Percentiles rank a stretch among this genome's conserved stretches.
Evolutionary conservation across 2,888 invertebrate species (phyloP).

Genomic region (Drosophila niveifrons): DNA sequence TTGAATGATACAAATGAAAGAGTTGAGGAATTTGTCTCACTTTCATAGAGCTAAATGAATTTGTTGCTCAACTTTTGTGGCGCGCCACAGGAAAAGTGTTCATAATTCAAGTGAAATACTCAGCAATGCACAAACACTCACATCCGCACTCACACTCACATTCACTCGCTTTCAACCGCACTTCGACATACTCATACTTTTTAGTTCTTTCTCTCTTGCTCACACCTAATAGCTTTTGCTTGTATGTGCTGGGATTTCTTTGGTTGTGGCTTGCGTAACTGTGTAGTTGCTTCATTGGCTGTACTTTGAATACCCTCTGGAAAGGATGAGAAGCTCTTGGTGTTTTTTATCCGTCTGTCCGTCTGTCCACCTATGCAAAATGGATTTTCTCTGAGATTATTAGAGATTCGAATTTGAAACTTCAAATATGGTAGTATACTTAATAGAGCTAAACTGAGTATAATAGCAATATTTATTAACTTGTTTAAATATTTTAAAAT

Average conservation of each 20-base stretch:
- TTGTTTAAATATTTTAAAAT: no score
- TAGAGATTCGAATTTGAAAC: no score
- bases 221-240: conserved; percentile 12
- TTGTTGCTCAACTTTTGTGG: conserved; percentile 27
- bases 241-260: background rate
- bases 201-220: background rate
- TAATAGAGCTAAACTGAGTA: no score
- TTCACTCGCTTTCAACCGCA: conserved; percentile 5
- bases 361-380: no score
- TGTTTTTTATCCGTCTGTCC: no score
- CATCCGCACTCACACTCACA: background rate
- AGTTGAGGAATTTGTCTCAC: conserved; percentile 17
- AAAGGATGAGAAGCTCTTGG: background rate
- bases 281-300: conserved; percentile 18
- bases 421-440: no score
- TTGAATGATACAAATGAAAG: conserved; percentile 13
- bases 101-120: conserved; percentile 48
- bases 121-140: conserved; percentile 16
- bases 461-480: no score
- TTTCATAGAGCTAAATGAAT: conserved; percentile 22
- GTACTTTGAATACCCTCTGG: background rate
- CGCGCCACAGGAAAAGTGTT: conserved; percentile 33
- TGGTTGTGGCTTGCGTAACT: conserved; percentile 3
- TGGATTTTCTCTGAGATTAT: no score
- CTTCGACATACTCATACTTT: background rate